Conservation (phyloP, 2,113 vertebrate species). For the Oceanodroma tethys region DNA sequence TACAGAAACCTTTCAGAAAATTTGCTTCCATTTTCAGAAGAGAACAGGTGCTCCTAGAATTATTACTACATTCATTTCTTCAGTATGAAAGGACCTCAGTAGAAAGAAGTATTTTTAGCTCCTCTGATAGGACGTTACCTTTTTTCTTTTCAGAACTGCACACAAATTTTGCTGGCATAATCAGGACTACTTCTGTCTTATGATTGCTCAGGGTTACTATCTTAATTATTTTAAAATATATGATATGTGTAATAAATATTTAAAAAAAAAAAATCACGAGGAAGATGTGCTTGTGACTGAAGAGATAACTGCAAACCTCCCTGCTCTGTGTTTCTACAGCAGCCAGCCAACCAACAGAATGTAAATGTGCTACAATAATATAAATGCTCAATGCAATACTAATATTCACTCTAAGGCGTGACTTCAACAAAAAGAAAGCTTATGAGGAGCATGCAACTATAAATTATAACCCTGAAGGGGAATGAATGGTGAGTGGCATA, state of each 20-base stretch:
- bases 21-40: neutral
- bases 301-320: neutral
- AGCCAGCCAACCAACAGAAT: neutral
- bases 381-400: neutral
- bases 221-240: neutral
- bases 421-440: neutral
- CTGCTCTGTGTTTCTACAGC: neutral
- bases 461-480: neutral
- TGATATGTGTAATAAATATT: neutral
- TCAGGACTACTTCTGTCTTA: neutral
- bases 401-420: neutral
- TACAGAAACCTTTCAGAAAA: neutral
- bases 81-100: neutral
- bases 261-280: neutral
- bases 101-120: neutral
- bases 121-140: neutral
- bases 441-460: neutral
- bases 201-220: neutral
- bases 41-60: neutral
- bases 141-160: neutral
- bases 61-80: neutral
- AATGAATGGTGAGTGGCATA: neutral
- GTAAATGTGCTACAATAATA: neutral
- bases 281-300: neutral
- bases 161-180: neutral